These are phyloP conservation scores for Morpho deidamia DNA, from an alignment of 2,888 invertebrate genomes.

Conservation along the genomic window DNA sequence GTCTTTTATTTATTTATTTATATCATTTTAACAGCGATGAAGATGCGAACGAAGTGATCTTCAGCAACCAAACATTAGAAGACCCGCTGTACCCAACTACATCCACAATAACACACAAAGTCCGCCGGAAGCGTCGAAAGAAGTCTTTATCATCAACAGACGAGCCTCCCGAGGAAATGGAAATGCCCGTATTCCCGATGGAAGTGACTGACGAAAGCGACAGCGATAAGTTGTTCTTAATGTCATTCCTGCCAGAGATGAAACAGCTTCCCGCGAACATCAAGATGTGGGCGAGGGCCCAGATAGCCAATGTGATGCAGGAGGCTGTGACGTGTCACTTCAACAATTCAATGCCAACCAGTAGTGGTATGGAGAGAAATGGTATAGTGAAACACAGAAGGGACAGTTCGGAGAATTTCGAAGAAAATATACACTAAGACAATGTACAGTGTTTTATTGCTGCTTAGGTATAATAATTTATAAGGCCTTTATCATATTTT, in stretches of 20 bases:
- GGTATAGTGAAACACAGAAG: conserved; percentile 38
- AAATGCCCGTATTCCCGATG: conserved; percentile 51
- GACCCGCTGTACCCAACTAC: conserved; percentile 12
- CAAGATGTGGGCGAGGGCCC: conserved; percentile 69
- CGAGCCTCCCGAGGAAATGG: conserved; percentile 46
- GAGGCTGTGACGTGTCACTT: conserved; percentile 59
- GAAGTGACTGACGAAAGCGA: conserved; percentile 51
- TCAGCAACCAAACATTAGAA: conserved; percentile 6
- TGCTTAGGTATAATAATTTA: too few relatives aligned
- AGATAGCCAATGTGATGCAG: conserved; percentile 67
- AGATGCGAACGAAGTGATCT: conserved; percentile 16
- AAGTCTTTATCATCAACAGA: conserved; percentile 34
- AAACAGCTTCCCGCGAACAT: conserved; percentile 56
- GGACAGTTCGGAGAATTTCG: conserved; percentile 35
- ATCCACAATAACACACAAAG: neutral
- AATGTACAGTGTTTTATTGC: neutral
- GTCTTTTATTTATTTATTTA: too few relatives aligned
- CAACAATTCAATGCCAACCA: conserved; percentile 41
- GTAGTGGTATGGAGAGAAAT: conserved; percentile 19
- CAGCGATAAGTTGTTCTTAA: conserved; percentile 55
- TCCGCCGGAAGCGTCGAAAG: conserved; percentile 36
- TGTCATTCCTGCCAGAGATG: conserved; percentile 68
- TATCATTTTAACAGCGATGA: conserved; percentile 19
- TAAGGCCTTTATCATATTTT: too few relatives aligned
- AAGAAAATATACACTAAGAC: conserved; percentile 1